These are phyloP conservation scores for Stenopsyche tienmushanensis DNA, from an alignment of 1,140 invertebrate genomes.

Conservation along the genomic window DNA sequence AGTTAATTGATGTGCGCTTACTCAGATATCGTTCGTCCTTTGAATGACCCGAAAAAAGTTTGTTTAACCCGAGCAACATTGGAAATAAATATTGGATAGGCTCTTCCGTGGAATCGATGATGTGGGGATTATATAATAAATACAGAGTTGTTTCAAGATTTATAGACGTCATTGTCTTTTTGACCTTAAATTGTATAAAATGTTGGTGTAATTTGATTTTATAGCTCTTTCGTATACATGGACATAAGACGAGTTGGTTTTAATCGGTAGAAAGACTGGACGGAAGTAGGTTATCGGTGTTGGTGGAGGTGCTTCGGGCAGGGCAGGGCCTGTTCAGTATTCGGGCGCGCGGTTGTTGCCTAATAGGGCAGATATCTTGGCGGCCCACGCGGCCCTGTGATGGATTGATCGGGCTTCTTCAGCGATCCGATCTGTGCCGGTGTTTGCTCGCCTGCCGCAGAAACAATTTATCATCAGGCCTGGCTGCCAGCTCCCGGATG, in stretches of 20 bases:
- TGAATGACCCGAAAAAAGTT: conserved; percentile 9
- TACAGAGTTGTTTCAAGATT: too few relatives aligned
- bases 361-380: conserved; percentile 35
- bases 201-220: too few relatives aligned
- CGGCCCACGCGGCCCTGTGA: conserved; percentile 33
- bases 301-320: not conserved
- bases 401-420: conserved; percentile 33
- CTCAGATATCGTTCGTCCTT: conserved; percentile 31
- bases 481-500: not conserved
- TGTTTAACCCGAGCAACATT: conserved; percentile 8
- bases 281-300: not conserved
- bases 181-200: too few relatives aligned
- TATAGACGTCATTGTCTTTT: too few relatives aligned
- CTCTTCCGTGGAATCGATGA: not conserved
- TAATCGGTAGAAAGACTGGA: too few relatives aligned
- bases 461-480: conserved; percentile 37
- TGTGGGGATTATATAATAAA: not conserved
- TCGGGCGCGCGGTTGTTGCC: not conserved
- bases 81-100: conserved; percentile 1
- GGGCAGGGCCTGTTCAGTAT: conserved; percentile 9
- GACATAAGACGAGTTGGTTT: conserved; percentile 1
- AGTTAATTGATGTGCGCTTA: conserved; percentile 38
- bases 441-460: conserved; percentile 31
- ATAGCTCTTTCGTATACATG: not conserved
- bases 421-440: conserved; percentile 34